Conservation (phyloP, 2,113 vertebrate species). For the Varanus komodoensis region DNA sequence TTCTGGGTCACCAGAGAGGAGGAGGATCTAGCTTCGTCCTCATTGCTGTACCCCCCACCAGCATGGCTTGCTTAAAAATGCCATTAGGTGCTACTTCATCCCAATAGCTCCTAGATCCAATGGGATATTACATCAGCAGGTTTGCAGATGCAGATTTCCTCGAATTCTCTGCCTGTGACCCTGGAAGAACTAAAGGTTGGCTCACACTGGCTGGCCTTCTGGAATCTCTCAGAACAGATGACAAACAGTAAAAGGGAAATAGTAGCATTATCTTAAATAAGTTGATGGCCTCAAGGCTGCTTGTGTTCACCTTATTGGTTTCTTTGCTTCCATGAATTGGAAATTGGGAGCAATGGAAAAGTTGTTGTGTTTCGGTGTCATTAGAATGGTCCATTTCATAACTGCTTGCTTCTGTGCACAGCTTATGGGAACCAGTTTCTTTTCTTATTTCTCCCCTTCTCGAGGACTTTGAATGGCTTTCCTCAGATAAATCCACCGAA, state of each 20-base stretch:
- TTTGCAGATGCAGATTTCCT: neutral
- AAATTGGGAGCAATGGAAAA: neutral
- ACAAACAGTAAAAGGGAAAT: neutral
- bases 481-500: neutral
- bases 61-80: too few relatives aligned
- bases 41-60: too few relatives aligned
- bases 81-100: too few relatives aligned
- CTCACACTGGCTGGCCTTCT: neutral
- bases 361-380: neutral
- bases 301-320: neutral
- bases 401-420: neutral
- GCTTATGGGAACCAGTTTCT: neutral
- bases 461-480: neutral
- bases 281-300: neutral
- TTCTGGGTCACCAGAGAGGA: too few relatives aligned
- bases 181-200: neutral
- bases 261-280: neutral
- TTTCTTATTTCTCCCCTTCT: neutral
- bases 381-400: neutral
- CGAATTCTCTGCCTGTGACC: neutral
- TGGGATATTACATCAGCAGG: neutral
- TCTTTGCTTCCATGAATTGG: neutral
- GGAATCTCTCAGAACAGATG: neutral
- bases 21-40: too few relatives aligned
- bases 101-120: neutral